Base-by-base conservation (phyloP, 37 sponge, comb jelly and placozoan species). In the Chondrosia reniformis region DNA sequence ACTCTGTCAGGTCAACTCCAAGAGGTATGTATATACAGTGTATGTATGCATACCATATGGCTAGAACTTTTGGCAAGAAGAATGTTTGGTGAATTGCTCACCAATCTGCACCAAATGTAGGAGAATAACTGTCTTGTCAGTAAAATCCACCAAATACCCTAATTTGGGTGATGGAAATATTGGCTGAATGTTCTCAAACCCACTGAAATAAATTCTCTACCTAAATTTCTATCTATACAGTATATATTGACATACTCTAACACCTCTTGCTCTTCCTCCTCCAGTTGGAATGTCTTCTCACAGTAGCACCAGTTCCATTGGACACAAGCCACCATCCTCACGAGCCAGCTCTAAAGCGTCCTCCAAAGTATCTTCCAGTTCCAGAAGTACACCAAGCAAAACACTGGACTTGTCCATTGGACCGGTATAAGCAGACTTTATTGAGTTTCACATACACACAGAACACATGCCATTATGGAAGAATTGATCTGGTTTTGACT, bases 321-420 rank as follows among this genome's bases (percentile, higher is more conserved):
- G 63, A 19, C 57, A 49, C 37, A 41, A 77, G 63, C 49, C 25
- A 30, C 45, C 33, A 39, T 30, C 57, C 39, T 45, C 56, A 33
- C 32, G 73, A 54, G 39, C 61, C 41, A 37, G 76, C 74, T 85
- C 83, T 46, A 63, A 57, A 28, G 74, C 82, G 6, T 74, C 79
- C 8, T 86, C 87, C 41, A 81, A 69, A 38, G 75, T 79, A 78
- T 80, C 84, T 28, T 88, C 84, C 28, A 33, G 76, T 21, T 80
- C 78, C 31, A 67, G 77, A 58, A 31, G 44, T 46, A 67, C 55
- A 41, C 46, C 46, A 41, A 82, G 54, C 52, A 72, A 63, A 37
- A 72, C 78, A 15, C 75, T 87, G 2, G 83, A 83, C 64, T 80
- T 87, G 57, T 78, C 83, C 42, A 83, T 87, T 75, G 80, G 83